phyloP scores from a whole-genome alignment of 2,113 vertebrate species.

The Suricata suricatta region DNA sequence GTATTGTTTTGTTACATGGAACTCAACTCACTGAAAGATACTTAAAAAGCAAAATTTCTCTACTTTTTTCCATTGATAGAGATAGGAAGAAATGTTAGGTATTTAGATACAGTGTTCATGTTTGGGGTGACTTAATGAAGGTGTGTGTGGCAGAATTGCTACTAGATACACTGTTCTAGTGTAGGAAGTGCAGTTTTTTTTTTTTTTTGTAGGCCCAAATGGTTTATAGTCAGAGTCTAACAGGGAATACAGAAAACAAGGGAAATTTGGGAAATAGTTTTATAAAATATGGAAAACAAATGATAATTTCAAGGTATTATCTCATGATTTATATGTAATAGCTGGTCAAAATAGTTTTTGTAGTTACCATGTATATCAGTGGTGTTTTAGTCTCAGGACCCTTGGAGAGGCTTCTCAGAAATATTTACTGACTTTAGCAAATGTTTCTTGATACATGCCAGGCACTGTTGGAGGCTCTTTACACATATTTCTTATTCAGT shows the following conservation, averaged over 20 bases:
- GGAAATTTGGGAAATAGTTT: not conserved
- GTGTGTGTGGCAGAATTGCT: not conserved
- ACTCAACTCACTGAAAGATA: conserved; percentile 41
- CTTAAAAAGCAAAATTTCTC: not conserved
- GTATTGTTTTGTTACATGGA: conserved; percentile 80
- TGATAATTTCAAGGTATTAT: conserved; percentile 6
- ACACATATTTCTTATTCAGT: not conserved
- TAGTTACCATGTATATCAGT: not conserved
- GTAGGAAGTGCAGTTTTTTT: not conserved
- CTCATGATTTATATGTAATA: not conserved
- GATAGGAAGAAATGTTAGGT: conserved; percentile 3
- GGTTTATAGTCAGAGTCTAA: not conserved
- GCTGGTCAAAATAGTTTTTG: conserved; percentile 20
- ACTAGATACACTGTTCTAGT: not conserved
- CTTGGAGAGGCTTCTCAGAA: not conserved
- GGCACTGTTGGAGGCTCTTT: not conserved
- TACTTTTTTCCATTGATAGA: not conserved
- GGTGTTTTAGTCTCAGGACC: not conserved
- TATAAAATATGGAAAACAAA: conserved; percentile 7
- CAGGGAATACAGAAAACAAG: not conserved
- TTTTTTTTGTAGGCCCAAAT: not conserved
- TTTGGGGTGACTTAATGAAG: not conserved
- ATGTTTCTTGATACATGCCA: not conserved
- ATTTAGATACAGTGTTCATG: not conserved
- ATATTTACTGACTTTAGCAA: not conserved